A percentile compares a stretch with the other conserved stretches of the same genome.
Evolutionary conservation across 2,888 invertebrate species (phyloP).

Genomic region (Acanthosepion esculentum): DNA sequence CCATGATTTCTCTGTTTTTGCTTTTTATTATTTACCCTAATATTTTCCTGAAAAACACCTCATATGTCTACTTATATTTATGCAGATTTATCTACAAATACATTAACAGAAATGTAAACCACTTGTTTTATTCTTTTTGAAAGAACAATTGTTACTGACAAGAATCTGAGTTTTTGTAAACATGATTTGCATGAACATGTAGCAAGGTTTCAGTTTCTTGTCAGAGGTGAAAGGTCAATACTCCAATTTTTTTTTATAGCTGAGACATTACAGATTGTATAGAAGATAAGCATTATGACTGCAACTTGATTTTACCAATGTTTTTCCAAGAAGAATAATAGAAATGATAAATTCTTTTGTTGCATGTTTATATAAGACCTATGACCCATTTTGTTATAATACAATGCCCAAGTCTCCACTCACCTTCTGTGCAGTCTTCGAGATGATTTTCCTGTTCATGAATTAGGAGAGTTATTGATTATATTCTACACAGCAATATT

Average conservation of each 20-base stretch:
- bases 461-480: neutral
- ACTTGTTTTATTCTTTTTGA: too few species aligned
- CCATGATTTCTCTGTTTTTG: too few species aligned
- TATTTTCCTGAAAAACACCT: too few species aligned
- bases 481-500: neutral
- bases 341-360: slow-evolving; percentile 11
- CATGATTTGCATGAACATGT: too few species aligned
- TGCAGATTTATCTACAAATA: too few species aligned
- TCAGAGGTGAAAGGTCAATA: neutral
- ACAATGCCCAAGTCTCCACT: neutral
- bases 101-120: too few species aligned
- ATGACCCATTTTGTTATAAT: neutral
- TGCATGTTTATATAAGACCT: neutral
- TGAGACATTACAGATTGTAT: neutral
- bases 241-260: neutral
- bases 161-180: too few species aligned
- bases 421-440: neutral
- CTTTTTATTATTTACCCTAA: too few species aligned
- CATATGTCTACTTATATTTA: too few species aligned
- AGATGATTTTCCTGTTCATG: neutral
- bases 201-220: neutral
- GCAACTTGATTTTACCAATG: neutral
- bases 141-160: too few species aligned
- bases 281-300: neutral
- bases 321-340: neutral